phyloP scores from a whole-genome alignment of 2,113 vertebrate species.

The Seriola rivoliana region DNA sequence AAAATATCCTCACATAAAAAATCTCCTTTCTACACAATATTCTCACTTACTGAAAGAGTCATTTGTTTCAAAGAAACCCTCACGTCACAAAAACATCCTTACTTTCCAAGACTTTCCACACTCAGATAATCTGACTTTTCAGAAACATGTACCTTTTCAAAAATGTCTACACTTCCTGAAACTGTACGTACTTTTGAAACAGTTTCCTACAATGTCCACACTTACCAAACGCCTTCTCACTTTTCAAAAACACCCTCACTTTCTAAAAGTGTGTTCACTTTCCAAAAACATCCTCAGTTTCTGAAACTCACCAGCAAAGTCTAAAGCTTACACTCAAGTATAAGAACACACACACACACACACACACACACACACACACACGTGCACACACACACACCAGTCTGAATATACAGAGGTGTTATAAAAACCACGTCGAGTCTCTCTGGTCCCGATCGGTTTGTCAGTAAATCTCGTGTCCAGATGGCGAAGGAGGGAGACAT shows the following conservation, averaged over 20 bases:
- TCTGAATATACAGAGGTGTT: conserved; percentile 19
- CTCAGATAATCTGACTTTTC: neutral
- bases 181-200: neutral
- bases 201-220: too few species aligned
- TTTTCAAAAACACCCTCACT: neutral
- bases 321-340: too few species aligned
- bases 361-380: neutral
- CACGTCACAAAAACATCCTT: too few species aligned
- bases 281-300: neutral
- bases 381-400: neutral
- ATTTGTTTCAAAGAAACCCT: too few species aligned
- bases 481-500: conserved; percentile 71
- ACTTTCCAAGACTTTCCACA: neutral
- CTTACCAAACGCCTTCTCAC: too few species aligned
- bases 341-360: too few species aligned
- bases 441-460: conserved; percentile 48
- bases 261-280: neutral
- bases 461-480: conserved; percentile 71
- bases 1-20: neutral
- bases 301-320: neutral
- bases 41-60: too few species aligned
- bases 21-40: too few species aligned
- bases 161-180: neutral
- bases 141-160: neutral
- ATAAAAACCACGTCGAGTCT: conserved; percentile 26